phyloP scores from a whole-genome alignment of 2,888 invertebrate genomes.

The Melinopterus prodromus region DNA sequence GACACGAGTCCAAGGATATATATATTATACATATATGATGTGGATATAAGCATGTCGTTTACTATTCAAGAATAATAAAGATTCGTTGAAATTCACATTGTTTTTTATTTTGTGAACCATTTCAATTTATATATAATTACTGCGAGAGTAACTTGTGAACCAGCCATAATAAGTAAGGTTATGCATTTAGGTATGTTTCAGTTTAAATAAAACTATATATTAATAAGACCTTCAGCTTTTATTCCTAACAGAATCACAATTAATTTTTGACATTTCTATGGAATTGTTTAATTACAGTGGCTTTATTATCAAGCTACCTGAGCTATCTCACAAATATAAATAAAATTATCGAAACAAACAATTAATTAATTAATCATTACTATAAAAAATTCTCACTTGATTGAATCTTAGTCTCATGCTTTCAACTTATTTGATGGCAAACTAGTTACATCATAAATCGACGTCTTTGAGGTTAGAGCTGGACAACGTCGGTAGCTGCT shows the following conservation, averaged over 20 bases:
- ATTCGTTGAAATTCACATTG: neutral
- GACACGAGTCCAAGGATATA: neutral
- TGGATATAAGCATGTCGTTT: neutral
- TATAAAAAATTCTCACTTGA: neutral
- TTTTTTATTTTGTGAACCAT: neutral
- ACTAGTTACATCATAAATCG: slow-evolving; percentile 63
- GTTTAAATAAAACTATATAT: no score
- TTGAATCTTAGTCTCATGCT: neutral
- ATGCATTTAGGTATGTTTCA: neutral
- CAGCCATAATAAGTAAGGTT: neutral
- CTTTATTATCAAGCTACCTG: no score
- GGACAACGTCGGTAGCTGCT: slow-evolving; percentile 73
- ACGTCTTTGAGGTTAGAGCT: slow-evolving; percentile 82
- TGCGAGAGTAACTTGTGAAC: neutral
- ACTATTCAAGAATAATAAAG: neutral
- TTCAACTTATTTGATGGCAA: neutral
- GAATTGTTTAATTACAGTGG: no score
- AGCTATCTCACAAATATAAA: no score
- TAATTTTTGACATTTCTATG: no score
- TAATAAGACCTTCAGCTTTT: no score
- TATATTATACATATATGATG: slow-evolving; percentile 4
- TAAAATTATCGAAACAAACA: no score
- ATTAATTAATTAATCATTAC: neutral
- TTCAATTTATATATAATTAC: neutral
- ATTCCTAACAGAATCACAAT: no score